Base-by-base conservation (phyloP, 1,140 invertebrate species). In the Saxidomus purpurata region DNA sequence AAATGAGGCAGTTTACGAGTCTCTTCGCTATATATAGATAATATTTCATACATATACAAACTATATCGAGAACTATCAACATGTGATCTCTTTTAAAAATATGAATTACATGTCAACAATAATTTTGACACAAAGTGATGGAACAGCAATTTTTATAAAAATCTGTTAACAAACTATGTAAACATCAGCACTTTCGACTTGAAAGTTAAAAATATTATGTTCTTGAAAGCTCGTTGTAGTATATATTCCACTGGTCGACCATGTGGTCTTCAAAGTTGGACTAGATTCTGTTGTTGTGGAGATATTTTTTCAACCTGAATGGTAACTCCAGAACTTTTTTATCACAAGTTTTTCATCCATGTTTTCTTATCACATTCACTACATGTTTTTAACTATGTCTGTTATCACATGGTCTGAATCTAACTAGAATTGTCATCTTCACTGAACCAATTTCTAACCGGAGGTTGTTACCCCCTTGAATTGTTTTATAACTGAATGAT, bases 171-270 rank as follows among this genome's bases (percentile, higher is more conserved):
- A 55, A 55, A 22, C 15, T 43, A 43, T 15, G 15, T 43, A 4
- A 43, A 43, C 15, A 43, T 43, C 4, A 43, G 43, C 43, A 43
- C 43, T n/a, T 59, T 59, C 19, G 19, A 8, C 17, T 59, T 59
- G 8, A 22, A 22, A 59, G 52, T 8, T n/a, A 22, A 59, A 6
- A 59, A 59, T 59, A 59, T 11, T 11, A 17, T n/a, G 59, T 28
- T 63, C n/a, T 28, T 63, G 59, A 63, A 63, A 63, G 59, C 59
- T 28, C 59, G 22, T 28, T 28, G 59, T 63, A 63, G 59, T 63
- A 43, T n/a, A n/a, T 55, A 63, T 63, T 63, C 59, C 25, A 63
- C 25, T 63, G 59, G n/a, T 28, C n/a, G 59, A 63, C 59, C n/a
- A 63, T 11, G 59, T 63, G n/a, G n/a, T 63, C 59, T 8, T 28